Evolutionary conservation across 1,140 invertebrate species (phyloP).

Genomic region (Aradophagus sp.): DNA sequence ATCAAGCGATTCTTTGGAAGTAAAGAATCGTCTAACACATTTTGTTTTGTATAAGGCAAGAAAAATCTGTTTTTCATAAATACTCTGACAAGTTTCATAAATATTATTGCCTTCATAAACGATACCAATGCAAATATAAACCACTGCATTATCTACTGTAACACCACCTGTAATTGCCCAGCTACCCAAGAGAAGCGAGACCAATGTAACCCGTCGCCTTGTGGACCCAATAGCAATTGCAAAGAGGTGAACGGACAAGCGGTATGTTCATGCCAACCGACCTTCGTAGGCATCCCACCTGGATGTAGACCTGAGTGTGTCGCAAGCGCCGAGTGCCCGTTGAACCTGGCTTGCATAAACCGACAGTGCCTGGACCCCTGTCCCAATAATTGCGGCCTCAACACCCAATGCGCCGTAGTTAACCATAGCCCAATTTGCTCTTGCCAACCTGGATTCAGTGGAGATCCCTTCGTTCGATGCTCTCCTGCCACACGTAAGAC

Average conservation of each 20-base stretch:
- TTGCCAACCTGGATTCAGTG: conserved; percentile 74
- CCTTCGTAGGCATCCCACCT: conserved; percentile 75
- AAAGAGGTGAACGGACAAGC: conserved; percentile 72
- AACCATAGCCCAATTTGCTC: conserved; percentile 78
- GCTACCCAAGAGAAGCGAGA: conserved; percentile 64
- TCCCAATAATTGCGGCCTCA: conserved; percentile 71
- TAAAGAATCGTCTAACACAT: no score
- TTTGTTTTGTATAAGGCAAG: no score
- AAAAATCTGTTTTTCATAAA: no score
- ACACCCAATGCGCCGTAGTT: conserved; percentile 75
- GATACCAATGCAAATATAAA: no score
- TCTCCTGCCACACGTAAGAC: conserved; percentile 71
- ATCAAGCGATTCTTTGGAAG: no score
- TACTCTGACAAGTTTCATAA: no score
- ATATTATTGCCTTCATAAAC: no score
- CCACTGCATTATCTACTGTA: no score
- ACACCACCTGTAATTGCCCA: conserved; percentile 14
- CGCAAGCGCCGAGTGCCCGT: conserved; percentile 73
- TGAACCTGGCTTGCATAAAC: conserved; percentile 73
- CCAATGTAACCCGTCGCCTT: conserved; percentile 76
- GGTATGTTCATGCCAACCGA: conserved; percentile 74
- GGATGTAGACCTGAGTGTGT: conserved; percentile 75
- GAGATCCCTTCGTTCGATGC: conserved; percentile 78
- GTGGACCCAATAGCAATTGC: conserved; percentile 77
- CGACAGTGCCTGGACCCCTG: conserved; percentile 77